Evolutionary conservation across 2,797 vertebrate genomes (phyloP), one percentile per base, ranked within the genome.

Genomic region (Muscicapa striata): DNA sequence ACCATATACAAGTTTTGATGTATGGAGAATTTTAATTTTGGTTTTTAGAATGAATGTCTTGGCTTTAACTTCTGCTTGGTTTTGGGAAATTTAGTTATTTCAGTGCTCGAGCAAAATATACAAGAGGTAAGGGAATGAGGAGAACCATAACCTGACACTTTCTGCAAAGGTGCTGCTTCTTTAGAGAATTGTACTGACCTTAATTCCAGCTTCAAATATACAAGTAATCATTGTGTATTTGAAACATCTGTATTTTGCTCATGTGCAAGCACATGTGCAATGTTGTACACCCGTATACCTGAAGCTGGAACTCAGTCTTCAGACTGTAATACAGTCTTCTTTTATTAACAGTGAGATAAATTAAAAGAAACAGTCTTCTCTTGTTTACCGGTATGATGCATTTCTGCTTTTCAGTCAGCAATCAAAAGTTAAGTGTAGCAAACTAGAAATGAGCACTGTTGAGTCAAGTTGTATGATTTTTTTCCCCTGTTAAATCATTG

Each of bases 401-500:
- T 97, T 97, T 96, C 72, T 96, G 73, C 62, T 93, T 95, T 96
- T 89, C 69, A 63, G 78, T 94, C 86, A 90, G 68, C 82, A 95
- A 96, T 73, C 69, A 92, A 87, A 97, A 96, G 68, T 81, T 92
- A 96, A 97, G 95, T 94, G 90, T 70, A 96, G 75, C 87, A 95
- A 94, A 85, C 94, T 96, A 95, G 93, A 97, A 98, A 94, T 90
- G 78, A 96, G 55, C 95, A 93, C 94, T 96, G 93, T 97, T 96
- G 92, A 97, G 87, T 97, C 94, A 94, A 79, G 94, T 90, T 90
- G 96, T 91, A 75, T 93, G 87, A 88, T 88, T 92, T 87, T 93
- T 88, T 84, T 84, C 69, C n/a, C 82, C 57, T 86, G 84, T 96
- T 96, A 97, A 98, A 97, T 98, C 96, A 96, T 97, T 98, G 97